Conservation (phyloP, 2,888 invertebrate species). For the Theodoxus fluviatilis region DNA sequence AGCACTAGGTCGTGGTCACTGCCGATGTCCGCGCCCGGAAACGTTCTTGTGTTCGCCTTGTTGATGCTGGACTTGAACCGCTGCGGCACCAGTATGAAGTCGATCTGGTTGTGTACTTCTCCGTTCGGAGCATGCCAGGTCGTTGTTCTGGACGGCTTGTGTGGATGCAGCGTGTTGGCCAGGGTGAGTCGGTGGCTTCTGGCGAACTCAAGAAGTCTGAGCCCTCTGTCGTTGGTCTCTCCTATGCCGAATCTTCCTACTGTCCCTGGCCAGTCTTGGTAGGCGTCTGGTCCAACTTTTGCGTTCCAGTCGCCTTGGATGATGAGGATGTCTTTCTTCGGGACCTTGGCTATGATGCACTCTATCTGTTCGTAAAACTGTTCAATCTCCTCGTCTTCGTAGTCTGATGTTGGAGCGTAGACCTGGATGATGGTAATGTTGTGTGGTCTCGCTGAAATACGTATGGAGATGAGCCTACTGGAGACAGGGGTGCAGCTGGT, state of each 20-base stretch:
- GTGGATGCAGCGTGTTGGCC: constrained; percentile 20
- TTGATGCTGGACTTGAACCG: constrained; percentile 20
- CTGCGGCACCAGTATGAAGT: constrained; percentile 23
- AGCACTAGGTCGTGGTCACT: constrained; percentile 25
- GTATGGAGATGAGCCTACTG: too few relatives aligned
- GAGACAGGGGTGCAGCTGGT: too few relatives aligned
- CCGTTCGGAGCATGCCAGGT: constrained; percentile 19
- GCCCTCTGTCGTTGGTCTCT: constrained; percentile 21
- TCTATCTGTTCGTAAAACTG: too few relatives aligned
- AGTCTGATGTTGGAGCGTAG: too few relatives aligned
- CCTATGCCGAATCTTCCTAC: constrained; percentile 20
- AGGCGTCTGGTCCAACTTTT: too few relatives aligned
- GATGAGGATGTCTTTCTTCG: too few relatives aligned
- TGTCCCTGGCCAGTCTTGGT: too few relatives aligned
- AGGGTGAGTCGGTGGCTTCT: constrained; percentile 4
- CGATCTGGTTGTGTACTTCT: constrained; percentile 19
- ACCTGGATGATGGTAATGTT: too few relatives aligned
- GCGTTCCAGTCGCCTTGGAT: too few relatives aligned
- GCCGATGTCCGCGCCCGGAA: constrained; percentile 24
- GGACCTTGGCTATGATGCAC: too few relatives aligned
- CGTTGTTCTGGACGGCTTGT: constrained; percentile 21
- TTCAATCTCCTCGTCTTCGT: too few relatives aligned
- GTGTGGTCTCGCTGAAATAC: too few relatives aligned
- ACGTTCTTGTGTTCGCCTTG: constrained; percentile 20
- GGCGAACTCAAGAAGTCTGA: constrained; percentile 23